A percentile compares a stretch with the other conserved stretches of the same genome.
Conservation (phyloP, 2,797 vertebrate species). For the Heteromormyrus szaboi region DNA sequence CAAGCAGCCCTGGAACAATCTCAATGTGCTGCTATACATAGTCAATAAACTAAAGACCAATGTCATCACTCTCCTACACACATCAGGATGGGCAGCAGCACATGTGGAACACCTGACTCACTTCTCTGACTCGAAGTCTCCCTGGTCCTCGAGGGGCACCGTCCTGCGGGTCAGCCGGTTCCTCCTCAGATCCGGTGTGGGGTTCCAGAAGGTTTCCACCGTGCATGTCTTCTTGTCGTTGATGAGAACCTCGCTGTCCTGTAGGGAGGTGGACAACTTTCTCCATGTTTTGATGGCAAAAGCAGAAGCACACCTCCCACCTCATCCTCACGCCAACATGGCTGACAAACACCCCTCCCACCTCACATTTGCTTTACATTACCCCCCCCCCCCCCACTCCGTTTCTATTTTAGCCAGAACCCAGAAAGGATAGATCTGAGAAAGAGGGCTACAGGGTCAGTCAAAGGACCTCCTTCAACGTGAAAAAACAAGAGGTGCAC, state of each 20-base stretch:
- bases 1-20: too few relatives aligned
- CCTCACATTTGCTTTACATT: not conserved
- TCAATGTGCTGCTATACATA: not conserved
- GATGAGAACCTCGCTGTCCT: constrained; percentile 95
- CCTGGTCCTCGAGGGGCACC: constrained; percentile 87
- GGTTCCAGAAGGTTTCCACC: constrained; percentile 87
- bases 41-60: not conserved
- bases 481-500: not conserved
- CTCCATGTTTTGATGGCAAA: not conserved
- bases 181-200: constrained; percentile 80
- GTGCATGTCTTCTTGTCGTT: constrained; percentile 86
- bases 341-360: not conserved
- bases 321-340: not conserved
- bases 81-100: not conserved
- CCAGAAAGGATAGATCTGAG: not conserved
- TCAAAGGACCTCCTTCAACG: not conserved
- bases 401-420: not conserved
- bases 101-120: constrained; percentile 42
- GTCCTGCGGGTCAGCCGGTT: constrained; percentile 78
- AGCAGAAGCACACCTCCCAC: not conserved
- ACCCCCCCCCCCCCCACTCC: not conserved
- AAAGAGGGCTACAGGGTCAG: not conserved
- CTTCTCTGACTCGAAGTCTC: constrained; percentile 87
- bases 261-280: constrained; percentile 27
- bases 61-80: not conserved